Evolutionary conservation across 2,888 invertebrate species (phyloP).

Genomic region (Sceliomorpha sp.): DNA sequence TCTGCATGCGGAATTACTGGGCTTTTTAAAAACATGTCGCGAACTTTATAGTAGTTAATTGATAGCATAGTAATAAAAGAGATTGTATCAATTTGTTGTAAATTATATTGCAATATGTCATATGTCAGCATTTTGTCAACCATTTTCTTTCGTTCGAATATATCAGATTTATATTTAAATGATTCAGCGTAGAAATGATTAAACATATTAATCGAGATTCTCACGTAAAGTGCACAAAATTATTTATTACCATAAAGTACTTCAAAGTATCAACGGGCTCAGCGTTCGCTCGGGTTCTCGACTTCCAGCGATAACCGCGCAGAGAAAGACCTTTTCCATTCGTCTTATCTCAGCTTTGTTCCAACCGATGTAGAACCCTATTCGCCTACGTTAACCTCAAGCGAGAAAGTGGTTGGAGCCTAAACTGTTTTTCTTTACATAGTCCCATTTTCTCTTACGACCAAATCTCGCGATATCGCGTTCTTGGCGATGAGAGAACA

Average conservation of each 20-base stretch:
- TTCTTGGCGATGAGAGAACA: slow-evolving; percentile 7
- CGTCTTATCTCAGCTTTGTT: slow-evolving; percentile 51
- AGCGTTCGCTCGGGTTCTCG: slow-evolving; percentile 21
- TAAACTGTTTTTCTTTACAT: slow-evolving; percentile 6
- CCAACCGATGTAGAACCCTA: slow-evolving; percentile 60
- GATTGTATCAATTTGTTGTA: too few relatives aligned
- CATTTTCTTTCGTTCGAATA: too few relatives aligned
- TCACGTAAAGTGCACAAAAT: slow-evolving; percentile 10
- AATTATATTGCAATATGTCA: too few relatives aligned
- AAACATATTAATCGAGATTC: too few relatives aligned
- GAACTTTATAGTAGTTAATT: too few relatives aligned
- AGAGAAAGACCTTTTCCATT: too few relatives aligned
- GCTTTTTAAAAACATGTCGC: too few relatives aligned
- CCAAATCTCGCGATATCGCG: slow-evolving; percentile 6
- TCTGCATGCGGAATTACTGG: too few relatives aligned
- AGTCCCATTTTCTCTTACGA: slow-evolving; percentile 12
- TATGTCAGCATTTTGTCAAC: too few relatives aligned
- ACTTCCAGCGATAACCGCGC: slow-evolving; percentile 29
- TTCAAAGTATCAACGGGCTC: slow-evolving; percentile 1
- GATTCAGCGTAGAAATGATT: too few relatives aligned
- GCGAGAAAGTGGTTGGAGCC: slow-evolving; percentile 15
- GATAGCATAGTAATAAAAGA: too few relatives aligned
- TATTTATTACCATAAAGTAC: slow-evolving; percentile 33
- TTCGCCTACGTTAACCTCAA: slow-evolving; percentile 63
- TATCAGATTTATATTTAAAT: too few relatives aligned